Evolutionary conservation across 2,888 invertebrate genomes (phyloP).

Genomic region (Rhingia campestris): DNA sequence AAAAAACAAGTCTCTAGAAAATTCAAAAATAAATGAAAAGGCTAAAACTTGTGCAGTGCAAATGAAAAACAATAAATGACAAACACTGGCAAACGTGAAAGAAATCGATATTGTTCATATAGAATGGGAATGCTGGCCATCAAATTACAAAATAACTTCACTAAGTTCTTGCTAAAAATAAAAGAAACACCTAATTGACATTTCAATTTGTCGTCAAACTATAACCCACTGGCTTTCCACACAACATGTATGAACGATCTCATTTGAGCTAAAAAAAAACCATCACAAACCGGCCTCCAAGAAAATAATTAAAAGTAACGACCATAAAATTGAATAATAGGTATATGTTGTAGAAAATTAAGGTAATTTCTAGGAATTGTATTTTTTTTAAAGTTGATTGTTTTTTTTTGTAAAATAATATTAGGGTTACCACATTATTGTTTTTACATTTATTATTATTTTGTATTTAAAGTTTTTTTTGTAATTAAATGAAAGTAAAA

Average conservation of each 20-base stretch:
- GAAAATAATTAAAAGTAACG: conserved; percentile 12
- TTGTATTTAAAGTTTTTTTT: conserved; percentile 65
- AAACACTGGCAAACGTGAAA: neutral
- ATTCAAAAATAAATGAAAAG: conserved; percentile 34
- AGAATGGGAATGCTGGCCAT: neutral
- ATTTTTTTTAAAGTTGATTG: conserved; percentile 62
- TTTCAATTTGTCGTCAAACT: neutral
- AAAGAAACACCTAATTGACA: no score
- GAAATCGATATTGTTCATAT: conserved; percentile 9
- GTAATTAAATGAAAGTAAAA: conserved; percentile 59
- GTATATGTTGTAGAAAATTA: conserved; percentile 51
- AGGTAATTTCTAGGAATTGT: conserved; percentile 54
- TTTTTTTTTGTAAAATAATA: conserved; percentile 67
- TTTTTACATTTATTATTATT: conserved; percentile 66
- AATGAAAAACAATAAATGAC: neutral
- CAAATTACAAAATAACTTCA: neutral
- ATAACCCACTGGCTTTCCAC: conserved; percentile 1
- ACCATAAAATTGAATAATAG: conserved; percentile 18
- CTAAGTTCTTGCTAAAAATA: neutral
- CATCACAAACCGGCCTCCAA: conserved; percentile 2
- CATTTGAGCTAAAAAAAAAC: conserved; percentile 1
- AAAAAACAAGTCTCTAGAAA: conserved; percentile 34
- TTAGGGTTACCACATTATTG: conserved; percentile 57
- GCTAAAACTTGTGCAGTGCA: conserved; percentile 15
- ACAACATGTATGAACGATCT: conserved; percentile 2